Percentiles rank a stretch among this genome's conserved stretches.
These are phyloP conservation scores for Takifugu bimaculatus DNA, from an alignment of 2,113 vertebrate species.

Conservation along the genomic window DNA sequence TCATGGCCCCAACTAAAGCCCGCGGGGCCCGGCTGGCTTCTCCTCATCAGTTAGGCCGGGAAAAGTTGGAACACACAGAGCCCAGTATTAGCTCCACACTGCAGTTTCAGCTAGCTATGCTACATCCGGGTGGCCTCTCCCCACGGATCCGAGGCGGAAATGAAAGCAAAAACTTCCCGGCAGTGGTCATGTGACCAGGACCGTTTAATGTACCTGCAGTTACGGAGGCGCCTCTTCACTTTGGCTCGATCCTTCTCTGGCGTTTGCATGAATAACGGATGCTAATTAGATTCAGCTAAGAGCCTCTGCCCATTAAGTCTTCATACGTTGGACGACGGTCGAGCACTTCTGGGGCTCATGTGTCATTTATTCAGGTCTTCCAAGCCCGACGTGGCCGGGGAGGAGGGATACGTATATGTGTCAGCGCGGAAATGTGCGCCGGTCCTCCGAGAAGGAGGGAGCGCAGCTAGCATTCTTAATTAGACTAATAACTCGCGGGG, in stretches of 20 bases:
- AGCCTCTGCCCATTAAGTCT: slow-evolving; percentile 42
- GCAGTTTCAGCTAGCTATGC: too few relatives aligned
- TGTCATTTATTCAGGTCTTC: slow-evolving; percentile 51
- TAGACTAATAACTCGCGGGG: slow-evolving; percentile 64
- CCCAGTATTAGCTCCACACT: too few relatives aligned
- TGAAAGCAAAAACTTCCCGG: too few relatives aligned
- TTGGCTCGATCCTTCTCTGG: background rate
- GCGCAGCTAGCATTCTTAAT: slow-evolving; percentile 56
- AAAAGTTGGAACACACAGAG: too few relatives aligned
- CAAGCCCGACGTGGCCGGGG: slow-evolving; percentile 21
- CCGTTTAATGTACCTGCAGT: background rate
- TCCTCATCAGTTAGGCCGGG: too few relatives aligned
- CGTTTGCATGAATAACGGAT: slow-evolving; percentile 39
- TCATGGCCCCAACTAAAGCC: background rate
- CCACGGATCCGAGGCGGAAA: too few relatives aligned
- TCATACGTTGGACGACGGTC: background rate
- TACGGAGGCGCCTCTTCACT: background rate
- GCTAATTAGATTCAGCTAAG: slow-evolving; percentile 47
- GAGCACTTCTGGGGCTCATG: slow-evolving; percentile 30
- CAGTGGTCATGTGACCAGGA: too few relatives aligned
- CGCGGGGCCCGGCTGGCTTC: background rate
- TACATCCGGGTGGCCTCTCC: too few relatives aligned
- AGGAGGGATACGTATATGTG: slow-evolving; percentile 14
- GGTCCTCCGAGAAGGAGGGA: slow-evolving; percentile 8
- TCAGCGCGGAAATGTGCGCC: slow-evolving; percentile 4